Base-by-base conservation (phyloP, 2,797 vertebrate genomes). In the Diglossa cyanea region DNA sequence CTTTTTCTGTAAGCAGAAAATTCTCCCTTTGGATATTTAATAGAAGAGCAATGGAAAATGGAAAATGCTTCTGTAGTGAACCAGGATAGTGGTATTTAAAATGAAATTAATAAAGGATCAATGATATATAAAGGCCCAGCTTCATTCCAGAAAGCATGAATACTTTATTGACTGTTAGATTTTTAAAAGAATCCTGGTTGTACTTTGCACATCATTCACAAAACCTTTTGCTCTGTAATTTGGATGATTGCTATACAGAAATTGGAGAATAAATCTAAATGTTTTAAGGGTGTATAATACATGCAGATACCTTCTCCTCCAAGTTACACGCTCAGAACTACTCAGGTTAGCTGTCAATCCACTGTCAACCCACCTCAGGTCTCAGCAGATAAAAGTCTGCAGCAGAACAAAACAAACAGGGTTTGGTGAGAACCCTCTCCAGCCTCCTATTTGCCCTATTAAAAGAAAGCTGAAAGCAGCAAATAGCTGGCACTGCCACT, bases 91-190 rank as follows among this genome's bases (percentile, higher is more conserved):
- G 54, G 61, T 84, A 89, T 84, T 96, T 91, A 91, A 96, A 97
- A 94, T 63, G 13, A 96, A 96, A 91, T 94, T 95, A 96, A 95
- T 96, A 97, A 97, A 93, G 80, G 28, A 93, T 94, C 91, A 88
- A 61, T 96, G 91, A 91, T 86, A 95, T 88, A 95, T 48, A 93
- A 88, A 93, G 42, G 78, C 50, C 68, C 60, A 74, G 9, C 53
- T 72, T 91, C 37, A 70, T 91, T 84, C 81, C 86, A 95, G 84
- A 93, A 89, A 94, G 54, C 73, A 95, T 88, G 54, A 93, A 95
- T 94, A 91, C 81, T 95, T 95, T 70, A 96, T 82, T 79, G 73
- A 91, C 87, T 84, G 24, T 61, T 94, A 72, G 72, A 74, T 71
- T 94, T 96, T 92, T 74, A 66, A 80, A 95, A 65, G 72, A 90